Evolutionary conservation across 2,888 invertebrate genomes (phyloP), one percentile per base, ranked within the genome.

Genomic region (Eristalinus aeneus): DNA sequence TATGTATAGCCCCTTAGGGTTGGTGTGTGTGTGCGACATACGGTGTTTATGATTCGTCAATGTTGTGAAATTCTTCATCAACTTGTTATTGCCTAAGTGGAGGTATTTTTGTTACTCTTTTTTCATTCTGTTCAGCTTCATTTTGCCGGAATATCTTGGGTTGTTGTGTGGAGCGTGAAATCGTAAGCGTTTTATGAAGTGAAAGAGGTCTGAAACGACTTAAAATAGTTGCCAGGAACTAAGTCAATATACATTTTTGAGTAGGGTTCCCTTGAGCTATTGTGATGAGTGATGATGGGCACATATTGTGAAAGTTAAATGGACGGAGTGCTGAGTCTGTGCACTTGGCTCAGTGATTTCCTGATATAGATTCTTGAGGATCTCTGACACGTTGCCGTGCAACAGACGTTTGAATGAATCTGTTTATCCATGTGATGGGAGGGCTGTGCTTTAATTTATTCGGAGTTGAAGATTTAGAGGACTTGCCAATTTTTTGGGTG

Each of bases 31-130:
- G 27, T 22, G 72, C n/a, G 16, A 61, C 72, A 63, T 63, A 72
- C 53, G 72, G 53, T 63, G 65, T 74, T 74, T 65, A 56, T 65
- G 65, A 74, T 65, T 74, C 39, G 39, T 74, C 74, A 74, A 65
- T 65, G 56, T 65, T 74, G 56, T 16, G 65, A 54, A 63, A 64
- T 73, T 73, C 54, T 56, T 73, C 61, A 73, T 53, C 64, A 64
- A 36, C 54, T 73, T 53, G 63, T 63, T 72, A 72, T 72, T 73
- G 54, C 73, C n/a, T 36, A 54, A 73, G 64, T 54, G 32, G 46
- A 63, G 32, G 27, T 58, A 9, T 32, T 73, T 63, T 22, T 53
- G 9, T 20, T 1, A 1, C 6, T 39, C 5, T 39, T 46, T 46
- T 8, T 16, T 46, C 2, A 2, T n/a, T n/a, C n/a, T n/a, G n/a